Base-by-base conservation (phyloP, 2,888 invertebrate genomes). In the Tetragonula carbonaria region DNA sequence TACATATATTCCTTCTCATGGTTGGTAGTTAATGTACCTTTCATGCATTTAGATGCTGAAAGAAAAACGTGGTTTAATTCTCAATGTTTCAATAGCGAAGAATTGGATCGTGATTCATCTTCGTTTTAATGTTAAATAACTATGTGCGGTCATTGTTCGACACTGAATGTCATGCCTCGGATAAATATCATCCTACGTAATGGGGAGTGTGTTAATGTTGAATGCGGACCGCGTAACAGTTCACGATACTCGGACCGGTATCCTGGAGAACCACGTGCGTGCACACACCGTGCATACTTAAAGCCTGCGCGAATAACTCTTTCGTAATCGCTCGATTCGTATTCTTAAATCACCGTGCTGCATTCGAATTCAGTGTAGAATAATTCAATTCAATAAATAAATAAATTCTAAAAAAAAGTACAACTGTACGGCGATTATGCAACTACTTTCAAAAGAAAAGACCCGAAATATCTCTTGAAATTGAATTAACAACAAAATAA, bases 231-330 rank as follows among this genome's bases (percentile, higher is more conserved):
- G 71, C 23, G 70, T 84, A 76, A 63, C 74, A 51, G 78, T 82
- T 73, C 76, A 66, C 57, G 50, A 55, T 11, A 28, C 62, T 73
- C 59, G 70, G 57, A 62, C 78, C 74, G 80, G 73, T 66, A 82
- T 82, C 82, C 71, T 33, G 78, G 55, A 21, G 82, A 65, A 75
- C 76, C 85, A 74, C 71, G 84, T 55, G 72, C 53, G 66, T 55
- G 76, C 6, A 77, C 80, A 78, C 73, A 75, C 3, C 72, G n/a
- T 78, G 74, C 77, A 85, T 76, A 82, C 70, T 66, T 74, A 80
- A 74, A 59, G 70, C 59, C 38, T 50, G 14, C 57, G 80, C 77
- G 77, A 77, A 72, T 59, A 72, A 77, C 72, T 77, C 77, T 80
- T 65, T 77, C 66, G 71, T 72, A 77, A 80, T 72, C 63, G 28